Percentiles rank a stretch among this genome's conserved stretches.
Conservation (phyloP, 2,888 invertebrate genomes). For the Melanophora roralis region DNA sequence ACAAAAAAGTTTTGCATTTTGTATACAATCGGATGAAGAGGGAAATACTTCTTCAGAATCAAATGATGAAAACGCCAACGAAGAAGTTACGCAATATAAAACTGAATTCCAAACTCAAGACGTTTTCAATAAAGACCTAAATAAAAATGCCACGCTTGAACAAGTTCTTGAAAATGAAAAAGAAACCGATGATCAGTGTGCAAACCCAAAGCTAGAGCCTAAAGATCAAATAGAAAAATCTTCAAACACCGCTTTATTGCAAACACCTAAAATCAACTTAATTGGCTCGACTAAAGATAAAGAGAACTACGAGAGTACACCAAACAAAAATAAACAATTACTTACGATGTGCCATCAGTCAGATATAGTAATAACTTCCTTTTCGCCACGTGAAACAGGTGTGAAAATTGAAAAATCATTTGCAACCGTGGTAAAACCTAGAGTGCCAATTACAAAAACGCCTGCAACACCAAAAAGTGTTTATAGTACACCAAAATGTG, state of each 20-base stretch:
- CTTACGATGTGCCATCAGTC: slow-evolving; percentile 66
- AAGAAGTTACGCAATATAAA: neutral
- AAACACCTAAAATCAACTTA: slow-evolving; percentile 67
- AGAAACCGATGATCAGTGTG: slow-evolving; percentile 26
- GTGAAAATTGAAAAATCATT: slow-evolving; percentile 72
- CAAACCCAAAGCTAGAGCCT: slow-evolving; percentile 63
- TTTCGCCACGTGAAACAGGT: slow-evolving; percentile 72
- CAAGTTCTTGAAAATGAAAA: neutral
- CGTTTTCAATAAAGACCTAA: slow-evolving; percentile 1
- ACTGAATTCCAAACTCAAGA: neutral
- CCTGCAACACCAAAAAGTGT: slow-evolving; percentile 65
- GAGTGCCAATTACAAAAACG: slow-evolving; percentile 42
- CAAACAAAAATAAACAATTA: slow-evolving; percentile 48
- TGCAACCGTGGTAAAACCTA: slow-evolving; percentile 66
- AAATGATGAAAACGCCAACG: slow-evolving; percentile 36
- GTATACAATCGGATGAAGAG: slow-evolving; percentile 72
- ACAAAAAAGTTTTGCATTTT: slow-evolving; percentile 70
- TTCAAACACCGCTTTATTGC: slow-evolving; percentile 28
- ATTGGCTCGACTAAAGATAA: slow-evolving; percentile 69
- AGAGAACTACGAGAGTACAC: slow-evolving; percentile 62
- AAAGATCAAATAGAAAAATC: slow-evolving; percentile 12
- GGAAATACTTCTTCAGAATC: slow-evolving; percentile 69
- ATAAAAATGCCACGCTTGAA: slow-evolving; percentile 12
- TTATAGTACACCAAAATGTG: slow-evolving; percentile 68
- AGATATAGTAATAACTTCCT: slow-evolving; percentile 74